Percentiles rank a stretch among this genome's conserved stretches.
Conservation (phyloP, 2,113 vertebrate genomes). For the Mormoops blainvillei region DNA sequence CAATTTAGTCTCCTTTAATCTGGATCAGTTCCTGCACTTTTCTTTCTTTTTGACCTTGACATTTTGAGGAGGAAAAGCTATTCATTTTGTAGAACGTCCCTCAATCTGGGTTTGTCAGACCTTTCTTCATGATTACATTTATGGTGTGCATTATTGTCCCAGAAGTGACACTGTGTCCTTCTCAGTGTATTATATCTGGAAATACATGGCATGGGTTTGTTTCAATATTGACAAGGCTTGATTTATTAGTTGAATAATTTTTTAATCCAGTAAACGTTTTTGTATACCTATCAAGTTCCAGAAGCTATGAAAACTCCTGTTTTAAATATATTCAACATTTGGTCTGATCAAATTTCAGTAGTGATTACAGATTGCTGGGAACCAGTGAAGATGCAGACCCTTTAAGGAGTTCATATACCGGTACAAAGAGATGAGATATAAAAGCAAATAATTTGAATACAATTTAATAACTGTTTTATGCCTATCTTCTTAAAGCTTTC, state of each 20-base stretch:
- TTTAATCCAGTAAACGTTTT: background rate
- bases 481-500: background rate
- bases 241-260: background rate
- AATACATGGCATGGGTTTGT: background rate
- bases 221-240: background rate
- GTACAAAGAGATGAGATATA: background rate
- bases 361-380: background rate
- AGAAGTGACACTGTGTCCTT: background rate
- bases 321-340: background rate
- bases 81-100: background rate
- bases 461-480: background rate
- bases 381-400: background rate
- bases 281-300: background rate
- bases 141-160: background rate
- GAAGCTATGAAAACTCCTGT: background rate
- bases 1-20: slow-evolving; percentile 14
- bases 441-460: background rate
- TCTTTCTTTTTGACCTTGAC: background rate
- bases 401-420: background rate
- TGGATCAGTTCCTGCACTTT: background rate
- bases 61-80: background rate
- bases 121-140: background rate
- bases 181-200: too few species aligned
- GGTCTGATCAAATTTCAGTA: background rate
- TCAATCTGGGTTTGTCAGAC: background rate